Evolutionary conservation across 2,113 vertebrate genomes (phyloP), one percentile per base, ranked within the genome.

Genomic region (Callocephalon fimbriatum): DNA sequence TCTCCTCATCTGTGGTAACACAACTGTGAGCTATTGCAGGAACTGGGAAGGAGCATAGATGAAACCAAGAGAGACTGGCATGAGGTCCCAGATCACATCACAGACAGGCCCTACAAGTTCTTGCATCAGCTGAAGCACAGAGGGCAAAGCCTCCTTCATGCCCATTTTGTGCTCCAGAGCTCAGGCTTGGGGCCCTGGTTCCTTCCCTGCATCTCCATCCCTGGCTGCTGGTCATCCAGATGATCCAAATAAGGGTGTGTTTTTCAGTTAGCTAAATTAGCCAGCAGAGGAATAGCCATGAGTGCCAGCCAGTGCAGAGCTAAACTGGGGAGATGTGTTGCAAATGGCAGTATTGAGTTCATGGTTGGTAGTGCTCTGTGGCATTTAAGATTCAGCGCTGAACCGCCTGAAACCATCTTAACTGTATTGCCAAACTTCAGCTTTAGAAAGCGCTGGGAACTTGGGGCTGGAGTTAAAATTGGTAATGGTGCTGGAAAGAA

Each of bases 121-220:
- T 11, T 54, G 35, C 1, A 0, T 72, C 0, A 1, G 23, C 44
- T 29, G 23, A 85, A 75, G 38, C 29, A 58, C 42, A 35, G 78
- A 78, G 44, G 11, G 29, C 42, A 73, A 88, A 47, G 35, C 13
- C 42, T 75, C 23, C 47, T 61, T 61, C 67, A 32, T 4, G 25
- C 14, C 23, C 25, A 0, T 0, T 71, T 78, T 71, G 51, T 7
- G 2, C 54, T 58, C 65, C 73, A 86, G 73, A 66, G 31, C 51
- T 70, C 40, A 1, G 5, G 53, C 26, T 10, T 77, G 79, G 13
- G 29, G 23, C 15, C 44, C 16, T 56, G 40, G 31, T 59, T 83
- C 48, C 32, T 82, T 77, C 72, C 22, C 10, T 15, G 12, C 38
- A 71, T 87, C 56, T 93, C 29, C 56, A 50, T 45, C 61, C 51